phyloP scores from a whole-genome alignment of 2,113 vertebrate genomes.

The Hyaena hyaena region DNA sequence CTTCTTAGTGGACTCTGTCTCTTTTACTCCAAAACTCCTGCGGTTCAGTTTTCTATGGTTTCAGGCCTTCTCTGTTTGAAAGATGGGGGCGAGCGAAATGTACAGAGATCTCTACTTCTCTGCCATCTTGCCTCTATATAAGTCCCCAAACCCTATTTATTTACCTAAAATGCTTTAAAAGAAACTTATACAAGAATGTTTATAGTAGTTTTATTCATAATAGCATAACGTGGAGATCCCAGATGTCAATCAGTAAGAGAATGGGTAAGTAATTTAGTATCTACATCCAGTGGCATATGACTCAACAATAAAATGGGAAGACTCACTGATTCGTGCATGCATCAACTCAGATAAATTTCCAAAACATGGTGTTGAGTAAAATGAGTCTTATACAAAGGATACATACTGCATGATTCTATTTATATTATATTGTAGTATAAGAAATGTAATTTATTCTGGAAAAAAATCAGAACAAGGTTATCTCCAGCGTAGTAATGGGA shows the following conservation, averaged over 20 bases:
- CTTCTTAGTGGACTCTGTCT: too few species aligned
- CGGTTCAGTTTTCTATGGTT: too few species aligned
- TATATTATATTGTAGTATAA: not conserved
- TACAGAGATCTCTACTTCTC: too few species aligned
- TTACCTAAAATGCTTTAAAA: constrained; percentile 19
- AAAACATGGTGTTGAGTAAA: not conserved
- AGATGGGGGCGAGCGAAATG: too few species aligned
- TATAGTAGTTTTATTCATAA: not conserved
- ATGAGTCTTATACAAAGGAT: not conserved
- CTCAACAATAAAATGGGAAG: not conserved
- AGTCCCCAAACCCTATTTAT: not conserved
- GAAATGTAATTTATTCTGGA: not conserved
- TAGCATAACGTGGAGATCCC: not conserved
- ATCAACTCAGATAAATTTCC: not conserved
- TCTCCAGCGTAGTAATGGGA: not conserved
- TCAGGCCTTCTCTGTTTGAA: too few species aligned
- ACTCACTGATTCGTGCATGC: not conserved
- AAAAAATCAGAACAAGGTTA: not conserved
- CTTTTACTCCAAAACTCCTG: too few species aligned
- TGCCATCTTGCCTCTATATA: too few species aligned
- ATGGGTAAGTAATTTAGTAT: not conserved
- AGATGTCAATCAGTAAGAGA: not conserved
- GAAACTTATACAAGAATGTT: not conserved
- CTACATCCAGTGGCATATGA: not conserved
- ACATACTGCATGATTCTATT: not conserved